Evolutionary conservation across 2,888 invertebrate genomes (phyloP).

Genomic region (Beris chalybata): DNA sequence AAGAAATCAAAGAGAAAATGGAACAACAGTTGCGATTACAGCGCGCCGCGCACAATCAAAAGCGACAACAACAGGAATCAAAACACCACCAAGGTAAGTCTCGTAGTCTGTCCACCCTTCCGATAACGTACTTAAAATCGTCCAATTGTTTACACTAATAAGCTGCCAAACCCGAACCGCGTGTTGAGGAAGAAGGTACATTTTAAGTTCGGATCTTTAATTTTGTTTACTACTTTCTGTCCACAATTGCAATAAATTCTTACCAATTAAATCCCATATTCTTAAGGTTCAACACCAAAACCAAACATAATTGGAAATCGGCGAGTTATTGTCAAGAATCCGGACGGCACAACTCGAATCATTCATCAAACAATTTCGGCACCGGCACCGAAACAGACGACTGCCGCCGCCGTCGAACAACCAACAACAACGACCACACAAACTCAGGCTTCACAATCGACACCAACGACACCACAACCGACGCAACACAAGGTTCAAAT

Average conservation of each 20-base stretch:
- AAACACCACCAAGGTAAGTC: conserved; percentile 56
- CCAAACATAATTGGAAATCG: conserved; percentile 46
- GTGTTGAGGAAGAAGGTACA: conserved; percentile 37
- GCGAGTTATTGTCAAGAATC: conserved; percentile 57
- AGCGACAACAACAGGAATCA: conserved; percentile 68
- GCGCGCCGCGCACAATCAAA: conserved; percentile 86
- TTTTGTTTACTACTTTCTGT: background rate
- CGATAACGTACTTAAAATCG: background rate
- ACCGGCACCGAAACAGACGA: conserved; percentile 57
- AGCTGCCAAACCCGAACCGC: conserved; percentile 39
- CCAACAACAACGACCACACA: conserved; percentile 59
- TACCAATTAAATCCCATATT: background rate
- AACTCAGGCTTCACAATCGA: conserved; percentile 52
- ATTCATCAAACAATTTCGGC: conserved; percentile 66
- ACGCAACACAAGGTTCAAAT: conserved; percentile 81
- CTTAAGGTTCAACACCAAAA: conserved; percentile 25
- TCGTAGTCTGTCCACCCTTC: background rate
- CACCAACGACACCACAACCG: conserved; percentile 60
- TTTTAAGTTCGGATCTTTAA: background rate
- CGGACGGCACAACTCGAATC: conserved; percentile 67
- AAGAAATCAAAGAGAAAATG: conserved; percentile 86
- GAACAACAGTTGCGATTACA: conserved; percentile 88
- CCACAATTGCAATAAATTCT: background rate
- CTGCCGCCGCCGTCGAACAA: background rate
- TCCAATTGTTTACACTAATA: background rate